phyloP scores from a whole-genome alignment of 2,888 invertebrate genomes.

The Melinopterus prodromus region DNA sequence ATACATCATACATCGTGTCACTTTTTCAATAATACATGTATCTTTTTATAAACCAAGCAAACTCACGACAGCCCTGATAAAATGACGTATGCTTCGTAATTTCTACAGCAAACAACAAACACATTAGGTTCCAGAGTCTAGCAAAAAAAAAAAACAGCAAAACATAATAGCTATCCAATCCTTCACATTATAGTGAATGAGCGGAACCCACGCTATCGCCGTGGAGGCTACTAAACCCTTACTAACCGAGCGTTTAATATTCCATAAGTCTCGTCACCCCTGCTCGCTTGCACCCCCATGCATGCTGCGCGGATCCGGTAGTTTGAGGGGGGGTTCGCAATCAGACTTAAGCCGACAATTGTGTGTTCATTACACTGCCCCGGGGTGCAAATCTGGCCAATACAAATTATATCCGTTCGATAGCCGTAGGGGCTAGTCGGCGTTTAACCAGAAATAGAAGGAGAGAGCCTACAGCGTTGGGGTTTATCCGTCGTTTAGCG shows the following conservation, averaged over 20 bases:
- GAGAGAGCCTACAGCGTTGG: neutral
- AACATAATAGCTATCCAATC: neutral
- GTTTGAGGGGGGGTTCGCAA: constrained; percentile 55
- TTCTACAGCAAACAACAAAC: no score
- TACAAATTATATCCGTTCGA: constrained; percentile 60
- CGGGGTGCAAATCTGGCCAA: constrained; percentile 63
- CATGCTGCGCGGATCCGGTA: constrained; percentile 21
- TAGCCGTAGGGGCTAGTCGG: constrained; percentile 20
- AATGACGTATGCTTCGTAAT: no score
- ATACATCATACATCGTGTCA: no score
- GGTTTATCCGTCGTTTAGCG: neutral
- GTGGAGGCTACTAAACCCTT: constrained; percentile 47
- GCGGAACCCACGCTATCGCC: neutral
- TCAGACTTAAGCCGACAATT: constrained; percentile 61
- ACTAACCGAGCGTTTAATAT: constrained; percentile 59
- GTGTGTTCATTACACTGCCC: constrained; percentile 48
- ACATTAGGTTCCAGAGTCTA: no score
- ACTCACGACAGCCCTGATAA: no score
- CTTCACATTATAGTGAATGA: neutral
- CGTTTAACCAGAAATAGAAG: constrained; percentile 6
- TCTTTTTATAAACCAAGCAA: no score
- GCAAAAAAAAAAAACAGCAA: no score
- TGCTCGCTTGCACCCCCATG: constrained; percentile 40
- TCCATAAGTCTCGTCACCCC: constrained; percentile 55
- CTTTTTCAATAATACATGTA: no score